Evolutionary conservation across 2,888 invertebrate species (phyloP).

Genomic region (Bedellia somnulentella): DNA sequence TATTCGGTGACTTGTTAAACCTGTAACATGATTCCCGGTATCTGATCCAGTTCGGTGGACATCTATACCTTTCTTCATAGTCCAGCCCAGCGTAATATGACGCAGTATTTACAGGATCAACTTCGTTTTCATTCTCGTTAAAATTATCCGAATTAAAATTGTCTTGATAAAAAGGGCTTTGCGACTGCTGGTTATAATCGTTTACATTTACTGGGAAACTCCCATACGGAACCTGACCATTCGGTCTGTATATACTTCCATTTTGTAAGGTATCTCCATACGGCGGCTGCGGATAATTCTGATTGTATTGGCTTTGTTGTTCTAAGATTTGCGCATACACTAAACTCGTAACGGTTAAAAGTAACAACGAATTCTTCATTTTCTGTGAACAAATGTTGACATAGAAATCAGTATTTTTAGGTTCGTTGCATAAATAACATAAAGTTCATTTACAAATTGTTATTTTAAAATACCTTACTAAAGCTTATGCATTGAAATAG

Average conservation of each 20-base stretch:
- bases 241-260: conserved; percentile 28
- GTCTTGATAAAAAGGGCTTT: conserved; percentile 46
- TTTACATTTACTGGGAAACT: conserved; percentile 34
- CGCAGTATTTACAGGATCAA: conserved; percentile 38
- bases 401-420: too few relatives aligned
- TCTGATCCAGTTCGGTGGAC: conserved; percentile 87
- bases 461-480: too few relatives aligned
- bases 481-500: too few relatives aligned
- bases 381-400: conserved; percentile 17
- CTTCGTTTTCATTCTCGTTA: conserved; percentile 31
- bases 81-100: conserved; percentile 43
- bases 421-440: too few relatives aligned
- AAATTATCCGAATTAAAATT: conserved; percentile 30
- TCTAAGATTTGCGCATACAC: conserved; percentile 33
- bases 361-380: conserved; percentile 31
- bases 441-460: too few relatives aligned
- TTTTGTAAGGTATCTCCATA: conserved; percentile 27
- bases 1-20: conserved; percentile 85
- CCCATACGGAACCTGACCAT: conserved; percentile 39
- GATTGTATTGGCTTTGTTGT: conserved; percentile 19
- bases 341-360: conserved; percentile 26
- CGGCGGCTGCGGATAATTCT: conserved; percentile 30
- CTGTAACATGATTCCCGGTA: conserved; percentile 83
- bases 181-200: conserved; percentile 28
- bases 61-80: conserved; percentile 52